A percentile compares a stretch with the other conserved stretches of the same genome.
Evolutionary conservation across 2,113 vertebrate species (phyloP).

Genomic region (Aegotheles bennettii): DNA sequence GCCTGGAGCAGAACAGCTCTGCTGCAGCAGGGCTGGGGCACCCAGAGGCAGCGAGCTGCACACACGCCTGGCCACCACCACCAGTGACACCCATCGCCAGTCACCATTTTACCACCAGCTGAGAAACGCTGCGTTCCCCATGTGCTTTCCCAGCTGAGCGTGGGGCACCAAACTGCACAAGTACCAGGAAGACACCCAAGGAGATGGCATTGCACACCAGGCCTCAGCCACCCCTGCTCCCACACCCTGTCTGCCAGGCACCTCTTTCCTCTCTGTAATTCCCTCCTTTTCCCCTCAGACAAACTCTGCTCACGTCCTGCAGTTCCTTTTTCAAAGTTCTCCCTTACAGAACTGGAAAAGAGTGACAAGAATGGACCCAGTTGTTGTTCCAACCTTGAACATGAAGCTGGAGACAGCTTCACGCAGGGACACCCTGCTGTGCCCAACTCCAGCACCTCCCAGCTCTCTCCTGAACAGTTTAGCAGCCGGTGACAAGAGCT

Average conservation of each 20-base stretch:
- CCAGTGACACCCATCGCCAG: accelerated
- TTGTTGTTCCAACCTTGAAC: not conserved
- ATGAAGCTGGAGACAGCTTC: not conserved
- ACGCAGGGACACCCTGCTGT: not conserved
- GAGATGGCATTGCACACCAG: not conserved
- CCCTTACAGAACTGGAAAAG: not conserved
- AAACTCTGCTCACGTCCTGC: not conserved
- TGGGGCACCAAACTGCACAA: not conserved
- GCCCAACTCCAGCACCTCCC: not conserved
- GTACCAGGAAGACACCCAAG: not conserved
- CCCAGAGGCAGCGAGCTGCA: no score
- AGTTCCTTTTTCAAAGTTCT: not conserved
- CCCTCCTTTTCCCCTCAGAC: not conserved
- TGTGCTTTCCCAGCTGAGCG: not conserved
- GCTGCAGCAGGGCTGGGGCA: not conserved
- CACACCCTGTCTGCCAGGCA: not conserved
- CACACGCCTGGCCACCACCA: not conserved
- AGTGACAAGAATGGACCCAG: not conserved
- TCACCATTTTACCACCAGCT: not conserved
- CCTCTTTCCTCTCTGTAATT: accelerated
- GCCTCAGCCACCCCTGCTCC: not conserved
- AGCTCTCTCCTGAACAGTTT: not conserved
- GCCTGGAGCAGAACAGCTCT: not conserved
- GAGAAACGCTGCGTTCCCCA: not conserved
- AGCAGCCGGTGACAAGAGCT: not conserved